These are phyloP conservation scores for Rhinolophus ferrumequinum DNA, from an alignment of 2,113 vertebrate species.

Conservation along the genomic window DNA sequence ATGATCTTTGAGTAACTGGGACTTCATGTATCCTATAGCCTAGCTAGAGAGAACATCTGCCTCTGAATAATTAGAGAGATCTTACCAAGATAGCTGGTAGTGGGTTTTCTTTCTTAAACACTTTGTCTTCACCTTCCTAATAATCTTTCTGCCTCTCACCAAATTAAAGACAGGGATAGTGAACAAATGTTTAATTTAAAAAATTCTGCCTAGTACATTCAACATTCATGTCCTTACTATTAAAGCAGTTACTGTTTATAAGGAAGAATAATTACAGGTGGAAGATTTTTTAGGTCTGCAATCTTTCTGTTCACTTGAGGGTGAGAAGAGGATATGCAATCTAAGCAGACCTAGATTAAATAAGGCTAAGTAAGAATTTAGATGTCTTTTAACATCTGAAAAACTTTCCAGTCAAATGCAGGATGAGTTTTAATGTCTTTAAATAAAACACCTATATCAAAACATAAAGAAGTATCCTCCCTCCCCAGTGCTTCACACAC, in stretches of 20 bases:
- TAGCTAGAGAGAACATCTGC: background rate
- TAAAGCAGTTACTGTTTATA: background rate
- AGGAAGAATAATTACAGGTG: conserved; percentile 26
- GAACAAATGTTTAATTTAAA: conserved; percentile 14
- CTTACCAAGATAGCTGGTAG: background rate
- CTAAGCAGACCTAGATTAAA: background rate
- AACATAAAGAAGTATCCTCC: background rate
- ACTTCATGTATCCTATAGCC: background rate
- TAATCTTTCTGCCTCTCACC: background rate
- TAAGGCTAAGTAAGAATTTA: background rate
- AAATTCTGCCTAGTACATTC: background rate
- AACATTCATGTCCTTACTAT: background rate
- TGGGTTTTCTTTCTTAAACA: conserved; percentile 24
- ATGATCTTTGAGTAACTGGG: background rate
- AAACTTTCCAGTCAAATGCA: background rate
- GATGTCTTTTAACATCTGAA: background rate
- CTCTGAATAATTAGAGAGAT: background rate
- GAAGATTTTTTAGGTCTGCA: background rate
- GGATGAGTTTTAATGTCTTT: background rate
- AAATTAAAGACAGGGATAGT: conserved; percentile 6
- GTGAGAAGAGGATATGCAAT: background rate
- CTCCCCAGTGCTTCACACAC: background rate
- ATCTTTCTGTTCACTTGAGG: background rate
- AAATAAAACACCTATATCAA: background rate
- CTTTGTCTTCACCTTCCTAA: background rate